Evolutionary conservation across 2,888 invertebrate species (phyloP), one percentile per base, ranked within the genome.

Genomic region (Augochlorella aurata): DNA sequence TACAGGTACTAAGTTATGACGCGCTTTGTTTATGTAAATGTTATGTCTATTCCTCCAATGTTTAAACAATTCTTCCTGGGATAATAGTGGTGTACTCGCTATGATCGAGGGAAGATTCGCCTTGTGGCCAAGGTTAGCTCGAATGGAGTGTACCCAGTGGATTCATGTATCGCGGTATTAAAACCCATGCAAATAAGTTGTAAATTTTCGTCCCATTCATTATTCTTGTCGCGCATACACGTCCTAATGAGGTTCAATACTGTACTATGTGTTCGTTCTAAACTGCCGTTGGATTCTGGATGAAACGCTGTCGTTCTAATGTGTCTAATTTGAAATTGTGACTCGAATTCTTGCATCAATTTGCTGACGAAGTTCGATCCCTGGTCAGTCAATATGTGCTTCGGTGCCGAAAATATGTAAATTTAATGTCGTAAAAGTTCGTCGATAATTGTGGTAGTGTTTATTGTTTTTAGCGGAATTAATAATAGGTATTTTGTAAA

Each of bases 341-440:
- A 18, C 1, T 70, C 76, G 50, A 76, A 76, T 50, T 63, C 50
- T 9, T 76, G 76, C 70, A 70, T 76, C 0, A 76, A n/a, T 0
- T 70, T 52, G 16, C 70, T 70, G 1, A 70, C 1, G 10, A 70
- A 70, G 21, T 45, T 45, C 8, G 54, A 10, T 9, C 67, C 54
- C 7, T 68, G 67, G 1, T 74, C 67, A 0, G 66, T 67, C 0
- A 76, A 12, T 69, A 61, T 44, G 18, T 63, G 63, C 24, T 69
- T 69, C 0, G 45, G 71, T 0, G 58, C 38, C 5, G 45, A 58
- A 16, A 71, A 54, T 16, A 71, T 58, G 12, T 77, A 66, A n/a
- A n/a, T n/a, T n/a, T n/a, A n/a, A n/a, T n/a, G n/a, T n/a, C n/a
- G n/a, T n/a, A n/a, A n/a, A n/a, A 66, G 66, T 65, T 47, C 47